phyloP scores from a whole-genome alignment of 2,113 vertebrate species.

The Elephantulus edwardii region DNA sequence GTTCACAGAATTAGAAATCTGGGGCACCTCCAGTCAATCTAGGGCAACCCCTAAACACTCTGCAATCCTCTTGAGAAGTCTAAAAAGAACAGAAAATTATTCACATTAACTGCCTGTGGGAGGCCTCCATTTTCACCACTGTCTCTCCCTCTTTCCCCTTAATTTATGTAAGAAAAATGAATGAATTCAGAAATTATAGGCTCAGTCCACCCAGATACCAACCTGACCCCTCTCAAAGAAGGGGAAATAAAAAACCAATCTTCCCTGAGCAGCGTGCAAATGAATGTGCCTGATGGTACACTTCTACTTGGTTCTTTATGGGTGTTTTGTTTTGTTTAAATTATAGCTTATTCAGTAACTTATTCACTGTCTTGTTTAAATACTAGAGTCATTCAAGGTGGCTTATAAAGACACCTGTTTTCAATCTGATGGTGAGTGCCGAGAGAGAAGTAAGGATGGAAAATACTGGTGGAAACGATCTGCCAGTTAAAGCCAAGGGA shows the following conservation, averaged over 20 bases:
- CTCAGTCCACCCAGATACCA: neutral
- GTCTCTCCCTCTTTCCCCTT: neutral
- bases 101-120: neutral
- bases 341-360: neutral
- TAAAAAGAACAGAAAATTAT: neutral
- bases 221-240: neutral
- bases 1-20: conserved; percentile 6
- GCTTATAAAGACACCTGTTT: neutral
- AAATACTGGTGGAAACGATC: neutral
- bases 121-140: neutral
- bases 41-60: conserved; percentile 23
- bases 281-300: rapidly evolving
- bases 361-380: neutral
- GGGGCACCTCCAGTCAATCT: conserved; percentile 10
- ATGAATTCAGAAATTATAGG: neutral
- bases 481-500: neutral
- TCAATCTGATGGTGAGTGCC: neutral
- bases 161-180: conserved; percentile 27
- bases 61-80: neutral
- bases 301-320: neutral
- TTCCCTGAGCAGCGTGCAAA: neutral
- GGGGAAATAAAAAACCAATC: neutral
- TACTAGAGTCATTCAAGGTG: neutral
- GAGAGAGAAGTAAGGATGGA: neutral
- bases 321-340: neutral